Conservation (phyloP, 2,797 vertebrate genomes). For the Heteromormyrus szaboi region DNA sequence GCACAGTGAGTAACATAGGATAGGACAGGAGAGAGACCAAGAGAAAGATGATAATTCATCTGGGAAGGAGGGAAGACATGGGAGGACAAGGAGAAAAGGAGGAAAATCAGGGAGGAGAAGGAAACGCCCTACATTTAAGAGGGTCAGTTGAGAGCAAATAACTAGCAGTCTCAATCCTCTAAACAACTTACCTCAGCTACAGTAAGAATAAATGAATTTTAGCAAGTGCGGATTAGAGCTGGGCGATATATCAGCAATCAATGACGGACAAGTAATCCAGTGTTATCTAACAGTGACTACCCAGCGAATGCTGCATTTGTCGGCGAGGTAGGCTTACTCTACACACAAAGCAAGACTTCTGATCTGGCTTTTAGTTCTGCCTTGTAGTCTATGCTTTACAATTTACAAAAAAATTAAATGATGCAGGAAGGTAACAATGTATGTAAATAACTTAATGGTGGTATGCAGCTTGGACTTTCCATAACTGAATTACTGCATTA, state of each 20-base stretch:
- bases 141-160: background rate
- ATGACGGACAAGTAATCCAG: background rate
- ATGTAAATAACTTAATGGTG: background rate
- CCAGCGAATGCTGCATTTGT: background rate
- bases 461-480: background rate
- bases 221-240: background rate
- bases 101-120: background rate
- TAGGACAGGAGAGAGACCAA: background rate
- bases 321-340: background rate
- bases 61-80: background rate
- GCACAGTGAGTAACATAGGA: conserved; percentile 21
- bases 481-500: background rate
- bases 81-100: background rate
- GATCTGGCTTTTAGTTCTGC: background rate
- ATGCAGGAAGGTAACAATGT: background rate
- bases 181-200: conserved; percentile 21
- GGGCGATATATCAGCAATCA: background rate
- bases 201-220: background rate
- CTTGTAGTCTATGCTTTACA: background rate
- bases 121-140: background rate
- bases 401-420: background rate
- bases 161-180: background rate
- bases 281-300: background rate
- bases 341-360: background rate
- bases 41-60: background rate